phyloP scores from a whole-genome alignment of 2,113 vertebrate species.

The Alouatta palliata region DNA sequence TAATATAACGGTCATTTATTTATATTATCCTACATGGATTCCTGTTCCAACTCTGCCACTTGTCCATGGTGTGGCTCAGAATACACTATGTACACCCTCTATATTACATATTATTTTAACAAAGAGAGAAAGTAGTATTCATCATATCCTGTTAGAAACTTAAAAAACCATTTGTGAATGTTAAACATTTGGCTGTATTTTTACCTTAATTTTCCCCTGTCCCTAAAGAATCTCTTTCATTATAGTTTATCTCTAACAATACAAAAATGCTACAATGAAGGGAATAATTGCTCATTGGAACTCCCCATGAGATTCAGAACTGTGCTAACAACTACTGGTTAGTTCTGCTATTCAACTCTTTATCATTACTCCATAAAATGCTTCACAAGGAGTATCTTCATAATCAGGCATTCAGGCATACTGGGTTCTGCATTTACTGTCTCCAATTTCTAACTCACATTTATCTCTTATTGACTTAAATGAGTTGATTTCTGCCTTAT shows the following conservation, averaged over 20 bases:
- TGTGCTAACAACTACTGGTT: neutral
- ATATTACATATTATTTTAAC: neutral
- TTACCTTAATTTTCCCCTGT: neutral
- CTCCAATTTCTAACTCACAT: neutral
- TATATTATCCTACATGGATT: neutral
- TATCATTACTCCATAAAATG: neutral
- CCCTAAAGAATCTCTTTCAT: neutral
- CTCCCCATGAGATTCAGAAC: neutral
- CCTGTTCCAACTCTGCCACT: neutral
- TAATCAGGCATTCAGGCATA: neutral
- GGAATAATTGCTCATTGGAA: neutral
- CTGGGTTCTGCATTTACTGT: neutral
- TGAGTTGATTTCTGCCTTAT: neutral
- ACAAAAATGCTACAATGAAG: neutral
- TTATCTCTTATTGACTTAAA: neutral
- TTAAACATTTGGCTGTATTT: neutral
- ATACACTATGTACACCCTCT: neutral
- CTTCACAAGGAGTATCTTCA: neutral
- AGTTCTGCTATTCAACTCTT: neutral
- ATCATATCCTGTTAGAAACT: neutral
- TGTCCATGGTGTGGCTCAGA: neutral
- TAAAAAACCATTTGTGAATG: neutral
- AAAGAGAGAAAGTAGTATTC: neutral
- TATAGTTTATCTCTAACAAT: neutral
- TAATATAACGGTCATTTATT: neutral